Percentiles rank a stretch among this genome's conserved stretches.
phyloP scores from a whole-genome alignment of 2,888 invertebrate species.

The Cosmia pyralina region DNA sequence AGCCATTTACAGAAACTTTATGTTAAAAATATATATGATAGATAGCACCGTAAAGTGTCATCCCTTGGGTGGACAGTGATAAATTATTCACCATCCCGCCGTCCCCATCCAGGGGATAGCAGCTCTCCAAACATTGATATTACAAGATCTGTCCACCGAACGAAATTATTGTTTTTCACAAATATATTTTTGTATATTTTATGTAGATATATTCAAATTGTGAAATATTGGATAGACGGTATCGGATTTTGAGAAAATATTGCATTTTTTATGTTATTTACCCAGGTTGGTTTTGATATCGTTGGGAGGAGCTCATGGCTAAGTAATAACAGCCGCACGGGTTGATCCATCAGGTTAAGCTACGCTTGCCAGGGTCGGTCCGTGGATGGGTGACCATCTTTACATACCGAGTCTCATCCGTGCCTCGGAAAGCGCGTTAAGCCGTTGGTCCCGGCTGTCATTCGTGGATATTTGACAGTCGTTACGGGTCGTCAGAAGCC shows the following conservation, averaged over 20 bases:
- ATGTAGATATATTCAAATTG: constrained; percentile 62
- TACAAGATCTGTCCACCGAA: constrained; percentile 54
- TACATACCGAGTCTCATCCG: too few relatives aligned
- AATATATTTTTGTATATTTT: constrained; percentile 60
- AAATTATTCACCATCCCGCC: constrained; percentile 58
- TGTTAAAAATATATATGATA: constrained; percentile 9
- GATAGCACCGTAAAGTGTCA: constrained; percentile 43
- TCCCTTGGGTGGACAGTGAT: constrained; percentile 44
- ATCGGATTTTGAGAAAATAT: constrained; percentile 37
- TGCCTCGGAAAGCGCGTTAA: too few relatives aligned
- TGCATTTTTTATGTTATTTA: constrained; percentile 27
- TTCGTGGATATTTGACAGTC: too few relatives aligned
- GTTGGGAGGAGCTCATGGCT: too few relatives aligned
- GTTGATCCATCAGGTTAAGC: too few relatives aligned
- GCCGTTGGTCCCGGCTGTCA: too few relatives aligned
- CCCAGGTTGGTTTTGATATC: neutral
- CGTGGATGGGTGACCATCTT: too few relatives aligned
- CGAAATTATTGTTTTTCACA: constrained; percentile 60
- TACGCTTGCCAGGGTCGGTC: too few relatives aligned
- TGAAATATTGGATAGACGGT: constrained; percentile 43
- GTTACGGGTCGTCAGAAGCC: too few relatives aligned
- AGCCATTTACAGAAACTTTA: too few relatives aligned
- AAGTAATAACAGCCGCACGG: too few relatives aligned
- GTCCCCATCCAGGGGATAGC: constrained; percentile 16
- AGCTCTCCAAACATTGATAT: constrained; percentile 57